Conservation (phyloP, 2,888 invertebrate species). For the Polyommatus icarus region DNA sequence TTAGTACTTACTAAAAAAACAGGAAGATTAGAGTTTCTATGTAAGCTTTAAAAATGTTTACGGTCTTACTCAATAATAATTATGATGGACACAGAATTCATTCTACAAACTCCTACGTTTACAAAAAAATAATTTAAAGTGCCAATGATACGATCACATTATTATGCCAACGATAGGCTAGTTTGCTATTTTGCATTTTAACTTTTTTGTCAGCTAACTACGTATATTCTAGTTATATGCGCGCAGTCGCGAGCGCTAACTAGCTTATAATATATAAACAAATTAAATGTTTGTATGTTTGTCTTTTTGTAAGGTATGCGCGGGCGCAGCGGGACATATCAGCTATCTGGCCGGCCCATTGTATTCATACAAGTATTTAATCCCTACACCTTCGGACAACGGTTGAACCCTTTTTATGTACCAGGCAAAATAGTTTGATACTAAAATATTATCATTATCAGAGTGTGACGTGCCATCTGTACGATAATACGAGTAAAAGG, state of each 20-base stretch:
- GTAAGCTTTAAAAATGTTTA: no score
- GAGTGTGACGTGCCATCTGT: background rate
- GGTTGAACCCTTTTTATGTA: slow-evolving; percentile 2
- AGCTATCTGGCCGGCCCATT: slow-evolving; percentile 56
- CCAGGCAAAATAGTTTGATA: slow-evolving; percentile 1
- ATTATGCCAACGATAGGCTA: no score
- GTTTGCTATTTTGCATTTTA: no score
- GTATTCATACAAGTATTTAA: slow-evolving; percentile 60
- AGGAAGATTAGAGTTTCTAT: no score
- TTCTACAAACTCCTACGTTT: no score
- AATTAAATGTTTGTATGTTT: slow-evolving; percentile 51
- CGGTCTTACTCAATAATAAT: no score
- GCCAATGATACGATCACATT: no score
- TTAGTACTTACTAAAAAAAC: no score
- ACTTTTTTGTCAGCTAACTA: background rate
- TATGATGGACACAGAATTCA: no score
- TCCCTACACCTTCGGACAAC: slow-evolving; percentile 23
- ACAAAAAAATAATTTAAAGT: no score
- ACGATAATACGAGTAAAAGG: no score
- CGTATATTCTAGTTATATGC: background rate
- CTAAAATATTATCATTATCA: background rate
- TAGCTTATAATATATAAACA: slow-evolving; percentile 7
- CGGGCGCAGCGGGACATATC: slow-evolving; percentile 63
- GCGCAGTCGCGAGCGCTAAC: background rate
- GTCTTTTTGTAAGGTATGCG: slow-evolving; percentile 64